Percentiles rank a stretch among this genome's conserved stretches.
Conservation (phyloP, 2,797 vertebrate genomes). For the Sebastes nivosus region DNA sequence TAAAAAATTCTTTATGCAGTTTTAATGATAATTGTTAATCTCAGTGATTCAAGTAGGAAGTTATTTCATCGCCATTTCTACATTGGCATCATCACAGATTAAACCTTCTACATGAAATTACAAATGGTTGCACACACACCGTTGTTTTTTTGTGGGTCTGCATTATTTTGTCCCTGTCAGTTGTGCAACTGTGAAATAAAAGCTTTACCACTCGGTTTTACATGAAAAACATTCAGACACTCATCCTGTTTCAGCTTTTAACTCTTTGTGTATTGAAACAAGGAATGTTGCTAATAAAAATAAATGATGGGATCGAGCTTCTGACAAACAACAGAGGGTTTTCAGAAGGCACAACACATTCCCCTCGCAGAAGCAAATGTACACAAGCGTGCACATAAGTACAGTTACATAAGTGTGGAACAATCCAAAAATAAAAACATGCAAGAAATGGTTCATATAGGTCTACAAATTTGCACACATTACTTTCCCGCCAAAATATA, state of each 20-base stretch:
- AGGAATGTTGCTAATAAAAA: neutral
- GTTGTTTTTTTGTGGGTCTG: too few relatives aligned
- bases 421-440: neutral
- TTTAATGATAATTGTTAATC: too few relatives aligned
- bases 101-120: too few relatives aligned
- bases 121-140: too few relatives aligned
- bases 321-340: neutral
- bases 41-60: neutral
- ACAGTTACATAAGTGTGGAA: neutral
- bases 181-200: neutral
- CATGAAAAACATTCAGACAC: neutral
- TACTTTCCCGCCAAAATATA: neutral
- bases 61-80: too few relatives aligned
- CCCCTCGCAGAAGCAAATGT: neutral
- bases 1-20: neutral
- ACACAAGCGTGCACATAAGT: neutral
- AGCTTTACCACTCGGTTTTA: neutral
- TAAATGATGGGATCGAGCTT: neutral
- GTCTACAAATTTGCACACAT: neutral
- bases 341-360: neutral
- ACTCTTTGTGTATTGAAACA: neutral
- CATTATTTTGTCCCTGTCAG: neutral
- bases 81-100: neutral
- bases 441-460: neutral
- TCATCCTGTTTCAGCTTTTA: neutral